A percentile compares a stretch with the other conserved stretches of the same genome.
phyloP scores from a whole-genome alignment of 2,888 invertebrate genomes.

The Nomada fucata region DNA sequence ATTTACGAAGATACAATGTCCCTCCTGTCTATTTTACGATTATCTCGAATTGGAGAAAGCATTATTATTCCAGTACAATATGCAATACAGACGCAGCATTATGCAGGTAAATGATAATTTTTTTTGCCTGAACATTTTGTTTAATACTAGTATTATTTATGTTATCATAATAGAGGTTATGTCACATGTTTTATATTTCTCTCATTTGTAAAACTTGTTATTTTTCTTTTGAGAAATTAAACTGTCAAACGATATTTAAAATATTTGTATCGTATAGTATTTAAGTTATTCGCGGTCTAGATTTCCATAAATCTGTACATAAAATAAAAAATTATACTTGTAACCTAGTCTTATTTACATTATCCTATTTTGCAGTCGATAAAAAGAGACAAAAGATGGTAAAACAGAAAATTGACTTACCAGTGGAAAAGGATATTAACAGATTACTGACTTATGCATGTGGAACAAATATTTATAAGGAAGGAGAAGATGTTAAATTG shows the following conservation, averaged over 20 bases:
- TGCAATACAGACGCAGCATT: slow-evolving; percentile 62
- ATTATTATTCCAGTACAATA: slow-evolving; percentile 62
- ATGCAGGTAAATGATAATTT: slow-evolving; percentile 65
- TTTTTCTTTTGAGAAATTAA: neutral
- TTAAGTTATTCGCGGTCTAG: neutral
- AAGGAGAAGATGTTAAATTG: slow-evolving; percentile 92
- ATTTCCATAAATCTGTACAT: neutral
- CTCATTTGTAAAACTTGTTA: neutral
- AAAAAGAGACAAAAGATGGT: slow-evolving; percentile 85
- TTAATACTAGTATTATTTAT: neutral
- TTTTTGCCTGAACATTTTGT: neutral
- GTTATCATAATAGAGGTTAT: slow-evolving; percentile 41
- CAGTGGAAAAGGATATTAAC: slow-evolving; percentile 93
- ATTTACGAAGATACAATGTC: slow-evolving; percentile 31
- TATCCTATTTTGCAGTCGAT: neutral
- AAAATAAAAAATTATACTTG: neutral
- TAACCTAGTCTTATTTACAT: neutral
- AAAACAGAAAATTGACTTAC: slow-evolving; percentile 89
- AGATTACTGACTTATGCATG: slow-evolving; percentile 92
- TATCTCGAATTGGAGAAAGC: slow-evolving; percentile 28
- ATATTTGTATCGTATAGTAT: neutral
- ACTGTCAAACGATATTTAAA: too few species aligned
- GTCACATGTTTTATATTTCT: neutral
- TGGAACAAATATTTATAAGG: slow-evolving; percentile 93
- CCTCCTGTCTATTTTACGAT: slow-evolving; percentile 27